Conservation (phyloP, 2,113 vertebrate species). For the Drymodes brunneopygia region DNA sequence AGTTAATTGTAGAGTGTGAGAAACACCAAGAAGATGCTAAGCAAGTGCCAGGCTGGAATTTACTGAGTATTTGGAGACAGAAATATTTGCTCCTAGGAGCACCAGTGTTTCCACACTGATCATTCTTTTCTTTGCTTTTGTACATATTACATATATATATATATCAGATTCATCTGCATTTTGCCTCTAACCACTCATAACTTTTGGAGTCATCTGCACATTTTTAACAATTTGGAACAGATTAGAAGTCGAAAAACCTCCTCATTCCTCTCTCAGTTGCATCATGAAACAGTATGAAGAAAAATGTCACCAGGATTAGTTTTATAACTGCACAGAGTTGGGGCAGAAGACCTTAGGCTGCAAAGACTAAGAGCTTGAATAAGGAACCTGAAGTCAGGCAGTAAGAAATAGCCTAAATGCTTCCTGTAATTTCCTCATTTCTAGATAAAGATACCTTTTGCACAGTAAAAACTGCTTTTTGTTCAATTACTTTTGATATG, state of each 20-base stretch:
- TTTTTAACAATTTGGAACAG: background rate
- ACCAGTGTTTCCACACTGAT: background rate
- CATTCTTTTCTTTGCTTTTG: background rate
- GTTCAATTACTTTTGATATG: background rate
- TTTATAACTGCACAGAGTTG: background rate
- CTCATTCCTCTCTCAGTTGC: background rate
- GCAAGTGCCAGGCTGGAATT: background rate
- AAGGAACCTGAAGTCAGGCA: background rate
- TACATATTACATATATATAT: background rate
- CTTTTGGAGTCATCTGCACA: background rate
- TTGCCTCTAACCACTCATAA: background rate
- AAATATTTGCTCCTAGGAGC: background rate
- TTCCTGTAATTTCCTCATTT: background rate
- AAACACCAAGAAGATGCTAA: background rate
- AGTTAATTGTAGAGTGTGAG: background rate
- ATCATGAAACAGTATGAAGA: background rate
- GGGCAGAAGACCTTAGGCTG: background rate
- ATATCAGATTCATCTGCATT: background rate
- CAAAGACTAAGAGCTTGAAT: background rate
- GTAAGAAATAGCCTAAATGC: background rate
- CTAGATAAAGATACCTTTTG: background rate
- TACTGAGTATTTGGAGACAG: background rate
- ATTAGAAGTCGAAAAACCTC: background rate
- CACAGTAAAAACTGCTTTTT: background rate
- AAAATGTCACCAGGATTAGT: background rate